A percentile compares a stretch with the other conserved stretches of the same genome.
Conservation (phyloP, 2,888 invertebrate species). For the Cephonodes hylas region DNA sequence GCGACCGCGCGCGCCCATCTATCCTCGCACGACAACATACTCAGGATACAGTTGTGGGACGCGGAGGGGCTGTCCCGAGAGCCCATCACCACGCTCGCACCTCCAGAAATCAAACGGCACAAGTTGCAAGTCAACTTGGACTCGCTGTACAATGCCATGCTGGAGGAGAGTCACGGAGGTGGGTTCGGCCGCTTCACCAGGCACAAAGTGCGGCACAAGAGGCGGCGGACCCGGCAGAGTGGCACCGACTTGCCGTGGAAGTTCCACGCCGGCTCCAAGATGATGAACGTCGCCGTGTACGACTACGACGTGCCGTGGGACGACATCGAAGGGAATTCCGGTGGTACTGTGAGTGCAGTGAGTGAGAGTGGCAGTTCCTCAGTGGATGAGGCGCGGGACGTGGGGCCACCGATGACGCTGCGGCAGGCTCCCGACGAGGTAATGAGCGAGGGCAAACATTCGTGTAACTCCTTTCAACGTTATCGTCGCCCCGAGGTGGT, state of each 20-base stretch:
- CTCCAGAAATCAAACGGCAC: conserved; percentile 42
- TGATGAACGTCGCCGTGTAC: conserved; percentile 77
- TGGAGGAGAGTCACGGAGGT: conserved; percentile 62
- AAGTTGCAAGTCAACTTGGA: conserved; percentile 68
- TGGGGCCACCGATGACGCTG: conserved; percentile 68
- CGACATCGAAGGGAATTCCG: conserved; percentile 61
- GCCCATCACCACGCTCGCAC: conserved; percentile 46
- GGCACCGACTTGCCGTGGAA: conserved; percentile 73
- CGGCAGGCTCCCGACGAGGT: conserved; percentile 71
- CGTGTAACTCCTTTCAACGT: conserved; percentile 64
- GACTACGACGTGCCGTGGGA: conserved; percentile 79
- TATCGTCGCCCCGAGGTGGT: conserved; percentile 76
- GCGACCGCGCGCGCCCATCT: conserved; percentile 66
- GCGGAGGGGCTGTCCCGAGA: conserved; percentile 70
- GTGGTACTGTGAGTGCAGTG: conserved; percentile 66
- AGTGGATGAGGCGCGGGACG: conserved; percentile 61
- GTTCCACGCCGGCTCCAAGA: conserved; percentile 75
- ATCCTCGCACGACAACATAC: conserved; percentile 72
- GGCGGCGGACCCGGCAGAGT: conserved; percentile 67
- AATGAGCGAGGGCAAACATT: conserved; percentile 64
- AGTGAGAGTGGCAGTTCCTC: conserved; percentile 66
- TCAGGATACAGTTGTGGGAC: conserved; percentile 75
- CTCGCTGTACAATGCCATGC: conserved; percentile 67
- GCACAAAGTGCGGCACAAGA: conserved; percentile 73
- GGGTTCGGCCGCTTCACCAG: conserved; percentile 64